Base-by-base conservation (phyloP, 2,888 invertebrate genomes). In the Itoplectis maculator region DNA sequence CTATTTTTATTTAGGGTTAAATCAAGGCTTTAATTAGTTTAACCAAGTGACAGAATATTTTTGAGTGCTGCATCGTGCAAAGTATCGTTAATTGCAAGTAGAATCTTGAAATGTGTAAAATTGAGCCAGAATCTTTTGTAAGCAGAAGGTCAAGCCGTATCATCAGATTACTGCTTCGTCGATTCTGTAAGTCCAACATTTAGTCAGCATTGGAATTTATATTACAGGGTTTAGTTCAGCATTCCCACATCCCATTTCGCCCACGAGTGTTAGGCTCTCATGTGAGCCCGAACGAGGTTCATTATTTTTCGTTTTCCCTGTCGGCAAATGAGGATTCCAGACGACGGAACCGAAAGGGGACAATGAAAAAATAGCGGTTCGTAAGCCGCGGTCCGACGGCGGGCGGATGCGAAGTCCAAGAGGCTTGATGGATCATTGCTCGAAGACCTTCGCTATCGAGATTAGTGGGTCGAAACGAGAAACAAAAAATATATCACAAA, bases 401-500 rank as follows among this genome's bases (percentile, higher is more conserved):
- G n/a, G 42, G 42, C 56, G 42, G 56, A 54, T 54, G 42, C 40
- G 42, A 42, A 20, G 54, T 42, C 42, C 40, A 54, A 54, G 54
- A 29, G 42, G 8, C 54, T 54, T 54, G 54, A 70, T 40, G 42
- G 69, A 70, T 70, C 69, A 56, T 54, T 40, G 54, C 69, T 23
- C 20, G 20, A 13, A 70, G 69, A 70, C 54, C 42, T 70, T 70
- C 54, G 69, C 42, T 4, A 61, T 61, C 49, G 73, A 68, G 73
- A 79, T 72, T 66, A 72, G 47, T 79, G 49, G 59, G 61, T 73
- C 72, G 47, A 51, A 68, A 29, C 49, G 18, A 42, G 56, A 20
- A 42, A 42, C 9, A 78, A 47, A 68, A 79, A 70, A 65, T 42
- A 54, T 42, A 49, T 40, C 3, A 29, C 35, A 20, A 37, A 37